phyloP scores from a whole-genome alignment of 2,113 vertebrate species.

The Oenanthe oenanthe region DNA sequence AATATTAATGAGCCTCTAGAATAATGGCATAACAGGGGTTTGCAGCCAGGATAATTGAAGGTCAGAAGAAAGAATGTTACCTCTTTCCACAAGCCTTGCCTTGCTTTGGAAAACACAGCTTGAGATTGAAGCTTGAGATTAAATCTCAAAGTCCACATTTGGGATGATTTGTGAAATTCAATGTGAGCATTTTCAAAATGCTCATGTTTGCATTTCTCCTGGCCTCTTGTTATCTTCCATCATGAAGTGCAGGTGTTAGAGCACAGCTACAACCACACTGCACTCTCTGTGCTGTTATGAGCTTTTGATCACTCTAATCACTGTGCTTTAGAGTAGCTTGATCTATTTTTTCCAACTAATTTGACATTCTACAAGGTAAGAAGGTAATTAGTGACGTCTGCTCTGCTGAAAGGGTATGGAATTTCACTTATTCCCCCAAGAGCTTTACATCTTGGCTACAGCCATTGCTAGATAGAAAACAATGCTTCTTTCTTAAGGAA shows the following conservation, averaged over 20 bases:
- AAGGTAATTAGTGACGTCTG: constrained; percentile 16
- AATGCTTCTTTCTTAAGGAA: constrained; percentile 27
- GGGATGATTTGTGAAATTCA: background rate
- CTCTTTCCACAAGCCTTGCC: background rate
- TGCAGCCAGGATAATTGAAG: background rate
- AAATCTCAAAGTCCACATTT: background rate
- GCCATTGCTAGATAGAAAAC: constrained; percentile 33
- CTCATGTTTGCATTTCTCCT: background rate
- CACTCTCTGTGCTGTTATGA: background rate
- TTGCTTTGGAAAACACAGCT: background rate
- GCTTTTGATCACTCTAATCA: constrained; percentile 55
- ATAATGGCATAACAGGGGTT: background rate
- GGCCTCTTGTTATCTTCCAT: background rate
- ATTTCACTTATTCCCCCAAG: constrained; percentile 44
- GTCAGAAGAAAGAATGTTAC: background rate
- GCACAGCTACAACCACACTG: background rate
- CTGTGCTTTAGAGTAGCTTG: constrained; percentile 14
- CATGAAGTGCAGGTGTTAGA: background rate
- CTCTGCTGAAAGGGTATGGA: background rate
- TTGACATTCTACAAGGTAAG: constrained; percentile 24
- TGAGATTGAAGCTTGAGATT: background rate
- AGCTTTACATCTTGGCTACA: constrained; percentile 45
- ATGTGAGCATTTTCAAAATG: background rate
- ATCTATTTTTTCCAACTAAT: constrained; percentile 43
- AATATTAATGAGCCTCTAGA: background rate